Evolutionary conservation across 1,140 invertebrate genomes (phyloP).

Genomic region (Cydia splendana): DNA sequence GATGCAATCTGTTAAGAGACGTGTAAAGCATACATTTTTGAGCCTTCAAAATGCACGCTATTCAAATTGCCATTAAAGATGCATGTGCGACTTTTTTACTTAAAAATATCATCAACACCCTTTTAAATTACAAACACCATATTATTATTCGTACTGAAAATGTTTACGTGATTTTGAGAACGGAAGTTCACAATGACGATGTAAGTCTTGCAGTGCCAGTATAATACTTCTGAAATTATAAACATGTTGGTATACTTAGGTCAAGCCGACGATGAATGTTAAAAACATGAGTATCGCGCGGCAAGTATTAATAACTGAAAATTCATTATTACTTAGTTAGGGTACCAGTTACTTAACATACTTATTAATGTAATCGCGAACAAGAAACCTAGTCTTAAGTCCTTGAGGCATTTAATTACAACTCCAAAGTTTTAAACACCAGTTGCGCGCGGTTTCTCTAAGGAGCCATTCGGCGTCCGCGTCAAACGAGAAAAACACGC

Average conservation of each 20-base stretch:
- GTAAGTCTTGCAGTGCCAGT: no score
- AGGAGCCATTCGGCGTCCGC: constrained; percentile 25
- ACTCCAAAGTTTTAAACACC: constrained; percentile 32
- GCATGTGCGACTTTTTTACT: no score
- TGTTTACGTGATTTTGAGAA: no score
- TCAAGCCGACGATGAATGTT: not conserved
- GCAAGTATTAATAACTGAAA: not conserved
- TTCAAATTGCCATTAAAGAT: not conserved
- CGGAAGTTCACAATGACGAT: no score
- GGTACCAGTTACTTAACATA: not conserved
- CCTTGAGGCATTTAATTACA: constrained; percentile 32
- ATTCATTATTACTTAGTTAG: not conserved
- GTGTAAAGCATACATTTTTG: not conserved
- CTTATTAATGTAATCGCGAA: not conserved
- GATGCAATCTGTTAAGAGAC: constrained; percentile 2
- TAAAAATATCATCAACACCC: no score
- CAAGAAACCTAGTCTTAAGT: constrained; percentile 31
- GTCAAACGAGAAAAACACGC: constrained; percentile 28
- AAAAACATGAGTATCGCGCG: not conserved
- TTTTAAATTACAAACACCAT: no score
- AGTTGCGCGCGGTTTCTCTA: constrained; percentile 29
- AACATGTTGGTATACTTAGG: not conserved
- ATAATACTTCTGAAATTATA: not conserved
- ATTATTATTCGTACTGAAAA: no score
- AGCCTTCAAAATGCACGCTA: not conserved